These are phyloP conservation scores for Dione vanillae DNA, from an alignment of 2,888 invertebrate species.

Conservation along the genomic window DNA sequence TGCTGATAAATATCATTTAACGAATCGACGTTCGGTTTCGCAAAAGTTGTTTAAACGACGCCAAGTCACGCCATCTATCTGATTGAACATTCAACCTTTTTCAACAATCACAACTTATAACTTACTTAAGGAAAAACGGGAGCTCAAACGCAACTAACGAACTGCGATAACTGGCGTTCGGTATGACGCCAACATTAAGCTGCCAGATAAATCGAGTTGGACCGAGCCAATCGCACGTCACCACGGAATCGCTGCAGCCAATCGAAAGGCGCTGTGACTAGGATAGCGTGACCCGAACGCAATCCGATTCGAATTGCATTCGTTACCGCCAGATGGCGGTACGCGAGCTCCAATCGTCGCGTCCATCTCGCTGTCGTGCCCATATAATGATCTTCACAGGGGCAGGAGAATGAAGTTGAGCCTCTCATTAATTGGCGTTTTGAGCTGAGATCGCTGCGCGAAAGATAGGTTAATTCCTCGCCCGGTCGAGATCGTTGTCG, in stretches of 20 bases:
- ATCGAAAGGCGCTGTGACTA: conserved; percentile 74
- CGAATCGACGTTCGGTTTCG: conserved; percentile 79
- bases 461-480: conserved; percentile 84
- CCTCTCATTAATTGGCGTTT: conserved; percentile 84
- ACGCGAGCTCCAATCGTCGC: conserved; percentile 80
- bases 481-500: conserved; percentile 81
- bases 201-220: conserved; percentile 72
- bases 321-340: conserved; percentile 82
- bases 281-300: conserved; percentile 84
- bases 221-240: conserved; percentile 77
- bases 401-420: conserved; percentile 84
- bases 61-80: conserved; percentile 83
- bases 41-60: conserved; percentile 77
- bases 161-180: conserved; percentile 71
- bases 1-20: conserved; percentile 81
- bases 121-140: conserved; percentile 81
- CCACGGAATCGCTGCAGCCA: conserved; percentile 75
- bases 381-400: conserved; percentile 85
- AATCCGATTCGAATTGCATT: conserved; percentile 79
- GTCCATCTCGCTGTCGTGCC: conserved; percentile 84
- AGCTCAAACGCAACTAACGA: conserved; percentile 78
- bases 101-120: conserved; percentile 79
- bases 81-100: conserved; percentile 75
- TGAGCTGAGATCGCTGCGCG: conserved; percentile 82
- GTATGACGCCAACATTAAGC: conserved; percentile 77